A percentile compares a stretch with the other conserved stretches of the same genome.
phyloP scores from a whole-genome alignment of 2,113 vertebrate genomes.

The Calypte anna region DNA sequence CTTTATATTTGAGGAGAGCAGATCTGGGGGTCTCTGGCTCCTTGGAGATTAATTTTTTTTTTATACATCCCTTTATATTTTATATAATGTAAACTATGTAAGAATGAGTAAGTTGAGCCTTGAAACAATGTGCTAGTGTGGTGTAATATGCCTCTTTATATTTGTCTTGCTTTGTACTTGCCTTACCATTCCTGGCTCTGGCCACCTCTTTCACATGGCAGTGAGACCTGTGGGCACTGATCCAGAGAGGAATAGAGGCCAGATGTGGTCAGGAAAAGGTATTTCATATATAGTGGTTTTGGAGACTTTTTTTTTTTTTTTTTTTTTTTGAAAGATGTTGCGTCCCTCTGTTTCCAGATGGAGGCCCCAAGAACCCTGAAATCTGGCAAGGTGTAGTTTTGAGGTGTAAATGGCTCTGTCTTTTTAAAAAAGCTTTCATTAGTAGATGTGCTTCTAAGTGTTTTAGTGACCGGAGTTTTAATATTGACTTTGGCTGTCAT shows the following conservation, averaged over 20 bases:
- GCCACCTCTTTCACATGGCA: background rate
- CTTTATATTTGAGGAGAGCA: background rate
- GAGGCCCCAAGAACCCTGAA: background rate
- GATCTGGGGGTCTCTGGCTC: background rate
- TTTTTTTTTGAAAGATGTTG: background rate
- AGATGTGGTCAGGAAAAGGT: background rate
- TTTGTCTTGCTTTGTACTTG: background rate
- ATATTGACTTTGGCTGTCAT: background rate
- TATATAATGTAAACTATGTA: background rate
- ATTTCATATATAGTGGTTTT: background rate
- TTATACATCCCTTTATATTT: background rate
- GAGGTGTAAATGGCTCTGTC: background rate
- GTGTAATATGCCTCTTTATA: background rate
- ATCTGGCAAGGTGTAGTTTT: background rate
- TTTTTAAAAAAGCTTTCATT: background rate
- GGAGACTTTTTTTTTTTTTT: background rate
- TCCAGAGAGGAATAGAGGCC: background rate
- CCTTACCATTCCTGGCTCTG: background rate
- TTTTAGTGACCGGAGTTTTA: background rate
- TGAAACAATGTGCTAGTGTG: background rate
- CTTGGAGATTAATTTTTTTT: background rate
- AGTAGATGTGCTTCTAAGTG: background rate
- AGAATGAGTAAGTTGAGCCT: background rate
- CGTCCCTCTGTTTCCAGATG: background rate
- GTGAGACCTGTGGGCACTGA: background rate